Percentiles rank a stretch among this genome's conserved stretches.
Evolutionary conservation across 2,113 vertebrate species (phyloP).

Genomic region (Meles meles): DNA sequence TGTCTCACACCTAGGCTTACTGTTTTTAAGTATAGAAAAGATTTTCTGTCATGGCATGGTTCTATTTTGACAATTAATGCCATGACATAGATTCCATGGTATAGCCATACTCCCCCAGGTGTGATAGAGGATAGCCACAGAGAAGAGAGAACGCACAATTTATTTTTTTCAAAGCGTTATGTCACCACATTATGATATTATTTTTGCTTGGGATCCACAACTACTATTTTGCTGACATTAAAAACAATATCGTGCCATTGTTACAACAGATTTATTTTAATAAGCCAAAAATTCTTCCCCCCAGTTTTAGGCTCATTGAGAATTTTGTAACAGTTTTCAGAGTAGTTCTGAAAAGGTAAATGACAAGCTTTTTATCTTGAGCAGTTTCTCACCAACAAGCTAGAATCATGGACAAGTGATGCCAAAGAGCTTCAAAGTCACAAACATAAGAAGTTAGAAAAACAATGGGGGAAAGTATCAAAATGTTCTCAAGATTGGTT

Average conservation of each 20-base stretch:
- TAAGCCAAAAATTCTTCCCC: not conserved
- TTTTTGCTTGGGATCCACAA: not conserved
- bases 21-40: not conserved
- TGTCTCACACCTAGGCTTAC: not conserved
- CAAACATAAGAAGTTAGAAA: not conserved
- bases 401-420: not conserved
- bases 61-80: not conserved
- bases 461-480: not conserved
- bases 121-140: not conserved
- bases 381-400: not conserved
- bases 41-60: not conserved
- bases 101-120: not conserved
- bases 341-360: not conserved
- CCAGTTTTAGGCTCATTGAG: not conserved
- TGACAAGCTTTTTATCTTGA: not conserved
- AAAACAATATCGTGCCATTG: not conserved
- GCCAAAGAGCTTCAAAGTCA: not conserved
- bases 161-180: not conserved
- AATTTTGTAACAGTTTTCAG: not conserved
- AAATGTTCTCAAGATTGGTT: not conserved
- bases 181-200: not conserved
- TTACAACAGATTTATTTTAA: not conserved
- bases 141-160: not conserved
- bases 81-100: not conserved
- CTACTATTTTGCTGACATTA: not conserved